Percentiles rank a stretch among this genome's conserved stretches.
Conservation (phyloP, 2,797 vertebrate species). For the Rhabdophis nuchalis region DNA sequence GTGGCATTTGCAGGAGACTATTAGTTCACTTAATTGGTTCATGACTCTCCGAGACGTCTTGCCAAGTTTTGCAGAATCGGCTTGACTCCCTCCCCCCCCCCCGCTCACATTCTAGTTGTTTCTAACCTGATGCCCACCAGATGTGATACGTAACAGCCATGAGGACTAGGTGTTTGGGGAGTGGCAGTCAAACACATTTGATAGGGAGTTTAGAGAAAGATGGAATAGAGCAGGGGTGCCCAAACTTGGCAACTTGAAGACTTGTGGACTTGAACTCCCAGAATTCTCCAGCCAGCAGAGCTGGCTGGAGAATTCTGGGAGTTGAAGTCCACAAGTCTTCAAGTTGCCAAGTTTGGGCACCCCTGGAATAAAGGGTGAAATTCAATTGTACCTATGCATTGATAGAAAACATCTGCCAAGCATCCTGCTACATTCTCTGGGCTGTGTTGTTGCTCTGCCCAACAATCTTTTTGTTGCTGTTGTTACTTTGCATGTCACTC, state of each 20-base stretch:
- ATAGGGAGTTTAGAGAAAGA: background rate
- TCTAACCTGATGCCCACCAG: background rate
- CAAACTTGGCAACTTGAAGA: too few species aligned
- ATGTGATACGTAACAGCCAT: background rate
- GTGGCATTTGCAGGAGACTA: too few species aligned
- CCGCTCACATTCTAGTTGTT: background rate
- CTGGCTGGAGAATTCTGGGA: too few species aligned
- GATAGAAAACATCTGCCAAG: background rate
- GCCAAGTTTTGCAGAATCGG: too few species aligned
- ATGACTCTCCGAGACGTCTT: too few species aligned
- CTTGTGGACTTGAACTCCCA: too few species aligned
- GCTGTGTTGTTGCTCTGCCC: background rate
- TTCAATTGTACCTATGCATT: background rate
- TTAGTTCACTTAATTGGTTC: too few species aligned
- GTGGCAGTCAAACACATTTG: background rate
- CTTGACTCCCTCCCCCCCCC: too few species aligned
- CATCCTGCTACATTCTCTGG: background rate
- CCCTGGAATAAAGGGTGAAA: background rate
- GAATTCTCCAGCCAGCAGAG: too few species aligned
- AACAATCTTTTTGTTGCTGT: background rate
- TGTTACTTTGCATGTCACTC: background rate
- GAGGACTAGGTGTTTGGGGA: background rate
- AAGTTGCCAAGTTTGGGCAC: too few species aligned
- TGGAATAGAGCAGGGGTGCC: too few species aligned
- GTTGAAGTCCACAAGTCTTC: too few species aligned